Conservation (phyloP, 64 coral and sea anemone species). For the Montipora efflorescens region DNA sequence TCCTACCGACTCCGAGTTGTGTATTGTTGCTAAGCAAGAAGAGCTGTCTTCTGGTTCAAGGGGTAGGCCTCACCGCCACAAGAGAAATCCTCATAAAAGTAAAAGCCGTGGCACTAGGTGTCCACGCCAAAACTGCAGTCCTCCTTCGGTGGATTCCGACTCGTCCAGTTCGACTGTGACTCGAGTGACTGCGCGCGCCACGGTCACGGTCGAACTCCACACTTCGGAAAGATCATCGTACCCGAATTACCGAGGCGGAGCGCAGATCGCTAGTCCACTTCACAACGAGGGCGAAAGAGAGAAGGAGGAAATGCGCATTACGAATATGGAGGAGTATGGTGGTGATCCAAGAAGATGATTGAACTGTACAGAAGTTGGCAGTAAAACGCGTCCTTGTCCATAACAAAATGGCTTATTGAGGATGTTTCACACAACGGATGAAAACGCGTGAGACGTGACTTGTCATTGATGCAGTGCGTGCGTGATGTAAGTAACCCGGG, state of each 20-base stretch:
- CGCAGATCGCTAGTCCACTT: not conserved
- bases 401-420: not conserved
- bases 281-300: not conserved
- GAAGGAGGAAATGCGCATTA: slow-evolving; percentile 9
- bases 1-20: slow-evolving; percentile 79
- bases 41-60: slow-evolving; percentile 6
- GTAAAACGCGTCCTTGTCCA: not conserved
- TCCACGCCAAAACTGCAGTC: not conserved
- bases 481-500: not conserved
- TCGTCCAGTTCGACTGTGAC: slow-evolving; percentile 92
- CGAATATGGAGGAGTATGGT: slow-evolving; percentile 13
- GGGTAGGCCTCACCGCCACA: slow-evolving; percentile 26
- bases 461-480: not conserved
- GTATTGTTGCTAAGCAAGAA: slow-evolving; percentile 37
- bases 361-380: not conserved
- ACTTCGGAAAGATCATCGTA: slow-evolving; percentile 19
- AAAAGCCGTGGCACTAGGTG: slow-evolving; percentile 4
- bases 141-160: slow-evolving; percentile 67
- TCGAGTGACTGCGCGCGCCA: slow-evolving; percentile 88
- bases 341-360: not conserved
- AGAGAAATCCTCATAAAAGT: slow-evolving; percentile 30
- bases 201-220: slow-evolving; percentile 86
- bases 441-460: not conserved
- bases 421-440: not conserved
- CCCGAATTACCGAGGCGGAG: slow-evolving; percentile 23